Conservation (phyloP, 30 jellyfish, hydroid and myxozoan genomes). For the Hydractinia symbiolongicarpus region DNA sequence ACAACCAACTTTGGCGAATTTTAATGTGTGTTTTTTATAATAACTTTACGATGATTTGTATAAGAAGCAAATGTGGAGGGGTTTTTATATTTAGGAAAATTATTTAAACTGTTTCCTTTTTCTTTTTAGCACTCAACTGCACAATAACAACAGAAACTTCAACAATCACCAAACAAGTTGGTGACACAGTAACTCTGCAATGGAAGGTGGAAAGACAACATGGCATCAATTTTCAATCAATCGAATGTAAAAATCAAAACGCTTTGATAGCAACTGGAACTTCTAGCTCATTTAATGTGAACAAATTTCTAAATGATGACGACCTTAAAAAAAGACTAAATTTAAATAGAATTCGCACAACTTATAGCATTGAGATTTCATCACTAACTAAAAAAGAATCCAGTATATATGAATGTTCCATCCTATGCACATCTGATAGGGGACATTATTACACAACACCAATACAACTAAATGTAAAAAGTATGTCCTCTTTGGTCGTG, state of each 20-base stretch:
- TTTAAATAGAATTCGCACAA: too few species aligned
- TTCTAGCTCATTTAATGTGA: neutral
- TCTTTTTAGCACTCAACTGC: neutral
- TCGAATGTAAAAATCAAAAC: neutral
- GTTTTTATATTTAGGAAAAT: too few species aligned
- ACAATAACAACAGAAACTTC: neutral
- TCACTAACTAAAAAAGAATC: neutral
- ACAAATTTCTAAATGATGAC: neutral
- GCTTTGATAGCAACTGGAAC: neutral
- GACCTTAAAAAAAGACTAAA: neutral
- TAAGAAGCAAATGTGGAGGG: too few species aligned
- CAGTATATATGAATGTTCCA: neutral
- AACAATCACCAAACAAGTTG: neutral
- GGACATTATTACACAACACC: neutral
- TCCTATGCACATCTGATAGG: neutral
- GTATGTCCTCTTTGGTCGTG: neutral
- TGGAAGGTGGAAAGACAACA: neutral
- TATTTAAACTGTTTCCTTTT: too few species aligned
- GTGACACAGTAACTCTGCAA: neutral
- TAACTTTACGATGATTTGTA: too few species aligned
- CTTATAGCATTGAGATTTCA: neutral
- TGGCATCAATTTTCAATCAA: neutral
- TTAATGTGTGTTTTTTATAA: too few species aligned
- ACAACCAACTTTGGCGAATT: too few species aligned
- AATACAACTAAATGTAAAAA: neutral